Conservation (phyloP, 2,888 invertebrate genomes). For the Crepidodera aurea region DNA sequence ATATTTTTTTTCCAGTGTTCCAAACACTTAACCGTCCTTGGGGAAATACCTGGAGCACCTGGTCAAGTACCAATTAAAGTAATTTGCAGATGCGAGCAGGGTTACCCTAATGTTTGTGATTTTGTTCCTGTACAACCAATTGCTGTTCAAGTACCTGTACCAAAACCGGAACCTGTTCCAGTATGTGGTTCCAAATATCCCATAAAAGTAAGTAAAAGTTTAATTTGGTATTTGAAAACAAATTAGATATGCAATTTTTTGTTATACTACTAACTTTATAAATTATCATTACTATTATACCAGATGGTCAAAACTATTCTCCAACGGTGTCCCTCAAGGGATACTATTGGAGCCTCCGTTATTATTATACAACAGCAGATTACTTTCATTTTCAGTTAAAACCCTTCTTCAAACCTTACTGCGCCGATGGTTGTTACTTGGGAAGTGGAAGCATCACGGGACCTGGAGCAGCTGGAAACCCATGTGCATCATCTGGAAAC, state of each 20-base stretch:
- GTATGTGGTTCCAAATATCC: background rate
- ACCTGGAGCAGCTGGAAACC: slow-evolving; percentile 8
- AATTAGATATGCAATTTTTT: too few species aligned
- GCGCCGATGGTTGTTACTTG: background rate
- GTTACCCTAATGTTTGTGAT: slow-evolving; percentile 41
- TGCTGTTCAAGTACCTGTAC: slow-evolving; percentile 33
- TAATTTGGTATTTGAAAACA: too few species aligned
- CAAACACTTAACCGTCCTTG: slow-evolving; percentile 51
- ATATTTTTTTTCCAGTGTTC: slow-evolving; percentile 53
- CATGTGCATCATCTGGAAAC: background rate
- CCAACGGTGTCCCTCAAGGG: too few species aligned
- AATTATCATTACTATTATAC: too few species aligned
- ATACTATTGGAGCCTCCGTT: too few species aligned
- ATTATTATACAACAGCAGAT: too few species aligned
- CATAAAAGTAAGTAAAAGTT: background rate
- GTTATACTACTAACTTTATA: too few species aligned
- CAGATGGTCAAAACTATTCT: too few species aligned
- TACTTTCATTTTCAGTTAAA: slow-evolving; percentile 20
- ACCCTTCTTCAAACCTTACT: slow-evolving; percentile 22
- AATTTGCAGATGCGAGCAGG: slow-evolving; percentile 50
- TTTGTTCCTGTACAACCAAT: slow-evolving; percentile 26
- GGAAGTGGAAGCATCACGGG: slow-evolving; percentile 1
- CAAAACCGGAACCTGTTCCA: slow-evolving; percentile 2
- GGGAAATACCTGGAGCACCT: slow-evolving; percentile 45
- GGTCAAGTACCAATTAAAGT: slow-evolving; percentile 50